Evolutionary conservation across 2,797 vertebrate genomes (phyloP).

Genomic region (Pyrocephalus nanus): DNA sequence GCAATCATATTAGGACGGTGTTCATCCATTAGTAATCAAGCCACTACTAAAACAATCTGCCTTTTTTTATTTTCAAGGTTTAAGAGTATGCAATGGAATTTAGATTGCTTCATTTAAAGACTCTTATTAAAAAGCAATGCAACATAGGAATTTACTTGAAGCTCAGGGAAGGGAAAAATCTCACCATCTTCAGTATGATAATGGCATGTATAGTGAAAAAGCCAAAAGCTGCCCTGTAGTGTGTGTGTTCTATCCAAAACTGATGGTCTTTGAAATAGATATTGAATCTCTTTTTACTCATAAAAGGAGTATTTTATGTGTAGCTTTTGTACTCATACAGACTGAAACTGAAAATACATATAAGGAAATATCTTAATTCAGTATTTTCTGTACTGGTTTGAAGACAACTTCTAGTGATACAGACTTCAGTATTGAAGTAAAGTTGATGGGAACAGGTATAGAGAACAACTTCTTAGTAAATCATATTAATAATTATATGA

Average conservation of each 20-base stretch:
- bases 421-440: background rate
- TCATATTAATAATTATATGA: background rate
- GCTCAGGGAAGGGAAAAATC: background rate
- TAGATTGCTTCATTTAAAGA: background rate
- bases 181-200: background rate
- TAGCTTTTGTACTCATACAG: background rate
- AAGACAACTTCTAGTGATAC: background rate
- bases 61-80: background rate
- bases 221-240: background rate
- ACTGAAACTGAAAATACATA: background rate
- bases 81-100: background rate
- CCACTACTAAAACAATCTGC: background rate
- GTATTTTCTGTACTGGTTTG: background rate
- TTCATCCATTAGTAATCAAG: background rate
- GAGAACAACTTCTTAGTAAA: background rate
- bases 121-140: background rate
- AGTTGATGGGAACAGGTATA: background rate
- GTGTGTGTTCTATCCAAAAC: background rate
- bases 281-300: background rate
- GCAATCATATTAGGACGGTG: background rate
- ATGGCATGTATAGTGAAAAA: background rate
- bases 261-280: background rate
- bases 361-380: background rate
- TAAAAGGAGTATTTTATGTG: background rate
- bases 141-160: background rate